Evolutionary conservation across 92 coral and sea anemone genomes (phyloP).

Genomic region (Heteractis magnifica): DNA sequence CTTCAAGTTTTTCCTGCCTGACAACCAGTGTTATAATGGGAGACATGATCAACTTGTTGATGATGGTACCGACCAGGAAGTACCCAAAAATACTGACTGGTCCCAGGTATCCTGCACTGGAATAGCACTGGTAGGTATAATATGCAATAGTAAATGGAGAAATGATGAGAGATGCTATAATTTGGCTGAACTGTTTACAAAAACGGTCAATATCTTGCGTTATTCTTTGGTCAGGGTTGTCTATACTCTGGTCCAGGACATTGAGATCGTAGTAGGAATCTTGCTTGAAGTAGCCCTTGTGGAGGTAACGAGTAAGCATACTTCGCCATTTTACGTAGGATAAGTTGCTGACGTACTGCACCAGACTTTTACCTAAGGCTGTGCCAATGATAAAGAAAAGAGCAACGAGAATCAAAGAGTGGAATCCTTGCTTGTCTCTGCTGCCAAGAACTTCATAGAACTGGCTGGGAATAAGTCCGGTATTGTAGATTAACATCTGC

Average conservation of each 20-base stretch:
- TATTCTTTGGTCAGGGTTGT: constrained; percentile 91
- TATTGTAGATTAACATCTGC: constrained; percentile 84
- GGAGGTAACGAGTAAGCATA: constrained; percentile 59
- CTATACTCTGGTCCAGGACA: constrained; percentile 76
- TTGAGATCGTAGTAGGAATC: constrained; percentile 73
- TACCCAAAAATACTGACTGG: constrained; percentile 86
- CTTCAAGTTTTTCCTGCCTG: constrained; percentile 85
- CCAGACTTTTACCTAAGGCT: constrained; percentile 70
- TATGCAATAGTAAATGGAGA: constrained; percentile 88
- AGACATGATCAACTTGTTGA: constrained; percentile 88
- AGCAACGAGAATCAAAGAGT: constrained; percentile 57
- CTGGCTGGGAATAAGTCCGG: constrained; percentile 91
- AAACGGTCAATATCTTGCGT: constrained; percentile 94
- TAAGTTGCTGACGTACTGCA: constrained; percentile 72
- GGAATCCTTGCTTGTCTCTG: constrained; percentile 68
- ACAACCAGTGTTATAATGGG: constrained; percentile 87
- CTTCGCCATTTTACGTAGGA: constrained; percentile 86
- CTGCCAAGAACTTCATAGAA: constrained; percentile 80
- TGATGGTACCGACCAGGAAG: constrained; percentile 76
- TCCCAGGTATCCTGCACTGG: constrained; percentile 88
- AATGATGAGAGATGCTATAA: constrained; percentile 64
- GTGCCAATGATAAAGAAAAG: constrained; percentile 57
- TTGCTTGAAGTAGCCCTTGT: constrained; percentile 68
- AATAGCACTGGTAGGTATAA: constrained; percentile 92
- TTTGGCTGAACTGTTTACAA: constrained; percentile 65